Base-by-base conservation (phyloP, 2,113 vertebrate species). In the Tupaia chinensis region DNA sequence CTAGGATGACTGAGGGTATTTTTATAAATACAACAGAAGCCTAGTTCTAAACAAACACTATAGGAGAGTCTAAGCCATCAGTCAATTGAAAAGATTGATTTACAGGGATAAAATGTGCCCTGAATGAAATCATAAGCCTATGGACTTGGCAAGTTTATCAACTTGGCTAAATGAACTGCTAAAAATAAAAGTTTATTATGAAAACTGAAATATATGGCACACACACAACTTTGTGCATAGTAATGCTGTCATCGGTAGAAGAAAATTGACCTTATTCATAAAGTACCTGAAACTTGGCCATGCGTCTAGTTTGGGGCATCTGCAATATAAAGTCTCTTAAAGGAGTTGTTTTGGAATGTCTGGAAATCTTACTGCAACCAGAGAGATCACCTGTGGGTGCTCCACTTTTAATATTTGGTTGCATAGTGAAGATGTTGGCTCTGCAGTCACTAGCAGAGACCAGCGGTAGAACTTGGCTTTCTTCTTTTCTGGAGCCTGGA, bases 11-110 rank as follows among this genome's bases (percentile, higher is more conserved):
- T 14, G 60, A 97, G 20, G 34, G 5, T 32, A 12, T 86, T 81
- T 44, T 82, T 89, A 34, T 66, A 87, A 93, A 96, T 74, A 73
- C 9, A 92, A 56, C 73, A 87, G 25, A 81, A 73, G 56, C 69
- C 20, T 53, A 68, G 34, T 44, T 72, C 29, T 88, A 93, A 84
- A 80, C 19, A 89, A 84, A 23, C 34, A 83, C 3, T 34, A 25
- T 6, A 65, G 65, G 22, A 92, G 32, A 54, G 63, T 23, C 23
- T 25, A 72, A 81, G 66, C 25, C 20, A 34, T 15, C 1, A 1
- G 22, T 76, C 92, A 89, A 3, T 5, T 22, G 65, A 96, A 93
- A 93, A 87, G 80, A 61, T 34, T 83, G 17, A 27, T 77, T 66
- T 84, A 16, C 11, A 58, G 60, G 63, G 58, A 80, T 69, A 56